Base-by-base conservation (phyloP, 2,113 vertebrate genomes). In the Myotis brandtii region DNA sequence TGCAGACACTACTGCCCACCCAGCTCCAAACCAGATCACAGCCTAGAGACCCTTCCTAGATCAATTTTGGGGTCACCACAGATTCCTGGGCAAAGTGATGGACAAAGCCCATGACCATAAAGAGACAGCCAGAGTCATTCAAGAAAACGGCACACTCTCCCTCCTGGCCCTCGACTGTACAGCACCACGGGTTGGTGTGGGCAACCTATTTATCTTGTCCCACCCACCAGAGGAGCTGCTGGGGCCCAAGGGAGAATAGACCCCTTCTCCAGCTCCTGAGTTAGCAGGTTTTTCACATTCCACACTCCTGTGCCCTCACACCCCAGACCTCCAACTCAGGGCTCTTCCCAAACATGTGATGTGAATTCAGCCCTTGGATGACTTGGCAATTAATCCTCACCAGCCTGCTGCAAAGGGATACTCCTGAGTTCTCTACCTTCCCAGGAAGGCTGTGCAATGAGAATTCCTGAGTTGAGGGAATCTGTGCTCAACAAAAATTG, bases 371-470 rank as follows among this genome's bases (percentile, higher is more conserved):
- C 4, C 52, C 54, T 83, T 79, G 32, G 13, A n/a, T 96, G 80
- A 89, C 94, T 94, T 93, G 52, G 62, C 91, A 87, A 18, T 90
- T 94, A 32, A 82, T 79, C 72, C 72, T 82, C 48, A 84, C 34
- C 95, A 90, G 83, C 32, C 70, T 17, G 59, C 59, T 82, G 1
- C 92, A 80, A 91, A 80, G 27, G 62, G 59, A 86, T 62, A 52
- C 94, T 43, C 4, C 43, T 1, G 30, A 87, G 20, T 37, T 70
- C 64, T 79, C 70, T 34, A 5, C n/a, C 82, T 95, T 81, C 30
- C 84, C 30, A 0, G 56, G 69, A 81, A 77, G 17, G 32, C 52
- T 23, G n/a, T 2, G 43, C n/a, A 16, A 77, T 7, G 73, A 8
- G 46, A 83, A 89, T 46, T 17, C 52, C 93, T 43, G 52, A 40